A percentile compares a stretch with the other conserved stretches of the same genome.
These are phyloP conservation scores for Diplosoma virens DNA, from an alignment of 23 tunicate genomes.

Conservation along the genomic window DNA sequence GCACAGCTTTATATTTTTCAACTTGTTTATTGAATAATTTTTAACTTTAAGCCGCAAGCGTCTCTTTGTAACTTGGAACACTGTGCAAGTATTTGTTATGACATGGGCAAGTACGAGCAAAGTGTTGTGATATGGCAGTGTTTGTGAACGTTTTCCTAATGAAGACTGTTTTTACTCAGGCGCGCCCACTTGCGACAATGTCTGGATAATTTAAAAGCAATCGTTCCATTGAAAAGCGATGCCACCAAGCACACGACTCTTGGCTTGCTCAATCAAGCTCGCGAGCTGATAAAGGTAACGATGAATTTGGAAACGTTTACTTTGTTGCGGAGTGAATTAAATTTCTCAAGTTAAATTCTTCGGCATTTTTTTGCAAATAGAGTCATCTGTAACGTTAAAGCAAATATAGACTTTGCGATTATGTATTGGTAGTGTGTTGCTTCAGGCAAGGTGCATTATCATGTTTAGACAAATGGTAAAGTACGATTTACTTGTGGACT, in stretches of 20 bases:
- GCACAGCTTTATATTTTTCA: too few species aligned
- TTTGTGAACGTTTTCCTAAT: too few species aligned
- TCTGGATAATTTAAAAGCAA: slow-evolving; percentile 43
- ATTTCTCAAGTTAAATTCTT: neutral
- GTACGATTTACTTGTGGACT: neutral
- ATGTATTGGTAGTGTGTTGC: neutral
- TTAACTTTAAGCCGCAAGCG: too few species aligned
- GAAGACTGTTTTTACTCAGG: slow-evolving; percentile 7
- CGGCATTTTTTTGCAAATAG: neutral
- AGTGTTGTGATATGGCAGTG: too few species aligned
- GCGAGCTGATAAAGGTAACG: slow-evolving; percentile 21
- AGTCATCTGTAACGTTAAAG: too few species aligned
- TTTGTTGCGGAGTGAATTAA: neutral
- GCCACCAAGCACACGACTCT: slow-evolving; percentile 45
- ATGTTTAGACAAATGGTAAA: neutral
- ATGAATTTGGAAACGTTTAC: neutral
- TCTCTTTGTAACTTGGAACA: too few species aligned
- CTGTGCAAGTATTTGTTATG: too few species aligned
- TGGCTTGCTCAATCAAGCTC: slow-evolving; percentile 31
- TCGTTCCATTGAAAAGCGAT: slow-evolving; percentile 35
- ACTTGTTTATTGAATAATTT: too few species aligned
- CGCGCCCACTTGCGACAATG: slow-evolving; percentile 49
- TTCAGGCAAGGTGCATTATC: neutral
- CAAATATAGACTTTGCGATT: too few species aligned
- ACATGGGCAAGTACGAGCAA: too few species aligned